Evolutionary conservation across 2,888 invertebrate species (phyloP).

Genomic region (Cheilosia pagana): DNA sequence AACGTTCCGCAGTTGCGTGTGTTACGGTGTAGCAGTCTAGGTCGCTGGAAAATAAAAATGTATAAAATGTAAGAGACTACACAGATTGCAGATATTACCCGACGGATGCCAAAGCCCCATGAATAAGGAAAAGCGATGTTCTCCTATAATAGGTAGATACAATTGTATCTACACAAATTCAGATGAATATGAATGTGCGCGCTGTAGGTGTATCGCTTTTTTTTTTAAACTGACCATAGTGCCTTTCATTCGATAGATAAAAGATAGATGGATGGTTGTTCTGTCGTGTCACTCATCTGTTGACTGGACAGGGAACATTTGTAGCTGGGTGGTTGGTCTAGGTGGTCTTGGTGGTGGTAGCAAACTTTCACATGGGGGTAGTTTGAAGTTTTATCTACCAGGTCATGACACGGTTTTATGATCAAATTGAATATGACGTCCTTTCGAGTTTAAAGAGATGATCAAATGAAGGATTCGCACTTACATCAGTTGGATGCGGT

Average conservation of each 20-base stretch:
- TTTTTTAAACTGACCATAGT: background rate
- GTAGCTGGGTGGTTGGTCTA: background rate
- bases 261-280: background rate
- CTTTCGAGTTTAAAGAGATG: background rate
- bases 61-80: background rate
- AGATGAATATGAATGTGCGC: conserved; percentile 4
- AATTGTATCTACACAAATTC: background rate
- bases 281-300: background rate
- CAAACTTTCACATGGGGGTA: background rate
- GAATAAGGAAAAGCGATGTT: background rate
- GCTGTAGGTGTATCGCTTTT: background rate
- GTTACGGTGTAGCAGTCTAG: background rate
- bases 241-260: background rate
- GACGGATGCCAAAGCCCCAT: background rate
- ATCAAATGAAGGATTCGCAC: too few species aligned
- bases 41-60: background rate
- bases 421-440: background rate
- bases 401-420: background rate
- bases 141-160: background rate
- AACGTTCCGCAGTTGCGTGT: conserved; percentile 7
- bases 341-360: background rate
- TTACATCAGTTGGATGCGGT: too few species aligned
- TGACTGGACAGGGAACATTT: background rate
- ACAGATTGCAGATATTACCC: background rate
- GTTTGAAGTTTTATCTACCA: background rate